Base-by-base conservation (phyloP, 2,113 vertebrate species). In the Willisornis vidua region DNA sequence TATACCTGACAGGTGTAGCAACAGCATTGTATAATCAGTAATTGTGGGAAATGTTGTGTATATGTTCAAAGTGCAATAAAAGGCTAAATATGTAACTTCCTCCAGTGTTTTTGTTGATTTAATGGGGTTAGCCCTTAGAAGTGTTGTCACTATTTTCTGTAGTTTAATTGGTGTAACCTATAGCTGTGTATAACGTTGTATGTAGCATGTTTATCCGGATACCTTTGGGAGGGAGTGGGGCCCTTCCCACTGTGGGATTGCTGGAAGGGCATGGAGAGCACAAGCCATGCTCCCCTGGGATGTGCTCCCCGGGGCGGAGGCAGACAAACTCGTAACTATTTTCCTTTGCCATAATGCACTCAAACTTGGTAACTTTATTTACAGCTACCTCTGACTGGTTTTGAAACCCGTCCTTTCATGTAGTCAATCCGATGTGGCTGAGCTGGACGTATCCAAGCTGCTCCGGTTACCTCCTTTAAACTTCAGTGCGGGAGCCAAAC, bases 31-130 rank as follows among this genome's bases (percentile, higher is more conserved):
- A 72, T 93, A 35, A 78, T 52, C 28, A 3, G 18, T 52, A 49
- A 46, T 39, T 66, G 10, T 37, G 79, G 55, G 70, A 78, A 91
- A 73, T 85, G 65, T 74, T 15, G n/a, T 91, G 67, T 81, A 5
- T 89, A 70, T 94, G 24, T 94, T 88, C 85, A n/a, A 96, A 92
- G 94, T 94, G 81, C 91, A 97, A 95, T 97, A 97, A 97, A 97
- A 16, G 31, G 31, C 82, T 89, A 75, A 48, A 19, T 11, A 26
- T 57, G 54, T 19, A 26, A 72, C 31, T 67, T 73, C 68, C 0
- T 63, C 62, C 5, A 15, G 2, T 55, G 28, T 1, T 33, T 41
- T 72, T 25, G 9, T 41, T 65, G 19, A 10, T 61, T 82, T 33
- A 31, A 45, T 23, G 26, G 19, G 23, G 4, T 74, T 55, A 74